Base-by-base conservation (phyloP, 1,140 invertebrate species). In the Orchestia grillus region DNA sequence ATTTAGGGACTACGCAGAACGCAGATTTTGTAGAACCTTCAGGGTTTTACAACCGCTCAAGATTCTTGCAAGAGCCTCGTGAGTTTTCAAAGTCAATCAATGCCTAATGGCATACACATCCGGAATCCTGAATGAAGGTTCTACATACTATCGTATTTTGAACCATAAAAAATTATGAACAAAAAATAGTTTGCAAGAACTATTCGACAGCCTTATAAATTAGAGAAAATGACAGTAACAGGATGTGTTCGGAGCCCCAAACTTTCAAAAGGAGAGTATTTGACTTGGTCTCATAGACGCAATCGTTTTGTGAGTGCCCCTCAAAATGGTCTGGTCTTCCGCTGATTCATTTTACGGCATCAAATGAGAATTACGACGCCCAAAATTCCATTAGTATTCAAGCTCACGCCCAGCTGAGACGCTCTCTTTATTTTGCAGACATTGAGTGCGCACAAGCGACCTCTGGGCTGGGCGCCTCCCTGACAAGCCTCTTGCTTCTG, bases 301-400 rank as follows among this genome's bases (percentile, higher is more conserved):
- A 94, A 94, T 94, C 44, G 3, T 94, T 94, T 42, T 44, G 92
- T 94, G 45, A 94, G 92, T 42, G n/a, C 44, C 44, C 44, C 36
- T 47, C 36, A 45, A 94, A 94, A 44, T 94, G 92, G 43, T 94
- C 92, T n/a, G 36, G 92, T 94, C 92, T 23, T 44, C 44, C 92
- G 92, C 44, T 94, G 92, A 94, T 94, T 47, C 92, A 94, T 94
- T 94, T 94, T 47, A 94, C 92, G 92, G 44, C 44, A 11, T 44
- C 92, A 94, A 94, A 94, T 94, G 44, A 94, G 92, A 94, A 45
- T 94, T 42, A 94, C 44, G 92, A 94, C 92, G 43, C 36, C 8
- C 92, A 47, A 44, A 44, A 94, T 94, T 44, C 8, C 92, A 94
- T 94, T 94, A 94, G 92, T 45, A 94, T 94, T 44, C 92, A 94